phyloP scores from a whole-genome alignment of 2,113 vertebrate genomes.

The Nesogale talazaci region DNA sequence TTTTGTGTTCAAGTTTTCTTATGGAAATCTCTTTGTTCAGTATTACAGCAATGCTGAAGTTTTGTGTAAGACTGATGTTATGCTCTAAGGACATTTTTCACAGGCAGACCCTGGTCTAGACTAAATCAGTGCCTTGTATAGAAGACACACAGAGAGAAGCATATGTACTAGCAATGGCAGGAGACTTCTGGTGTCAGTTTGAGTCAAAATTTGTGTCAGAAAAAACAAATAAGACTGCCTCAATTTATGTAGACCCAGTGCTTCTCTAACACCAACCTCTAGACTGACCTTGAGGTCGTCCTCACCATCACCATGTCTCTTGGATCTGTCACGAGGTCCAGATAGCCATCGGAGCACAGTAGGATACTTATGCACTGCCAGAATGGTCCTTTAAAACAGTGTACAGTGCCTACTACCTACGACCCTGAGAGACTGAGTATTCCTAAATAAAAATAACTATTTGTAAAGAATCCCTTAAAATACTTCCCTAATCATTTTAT shows the following conservation, averaged over 20 bases:
- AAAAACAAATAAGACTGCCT: not conserved
- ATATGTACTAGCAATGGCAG: not conserved
- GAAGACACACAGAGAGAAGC: not conserved
- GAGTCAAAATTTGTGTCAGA: not conserved
- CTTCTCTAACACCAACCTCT: not conserved
- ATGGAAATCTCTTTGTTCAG: slow-evolving; percentile 17
- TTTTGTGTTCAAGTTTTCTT: not conserved
- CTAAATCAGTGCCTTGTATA: not conserved
- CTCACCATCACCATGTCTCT: not conserved
- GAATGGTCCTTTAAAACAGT: not conserved
- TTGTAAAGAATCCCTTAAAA: slow-evolving; percentile 41
- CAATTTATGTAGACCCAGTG: not conserved
- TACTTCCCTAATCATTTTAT: slow-evolving; percentile 65
- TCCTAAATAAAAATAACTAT: not conserved
- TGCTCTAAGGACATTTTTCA: slow-evolving; percentile 2
- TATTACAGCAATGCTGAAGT: not conserved
- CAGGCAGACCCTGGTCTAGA: not conserved
- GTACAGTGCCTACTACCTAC: not conserved
- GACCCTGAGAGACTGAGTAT: not conserved
- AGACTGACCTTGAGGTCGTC: not conserved
- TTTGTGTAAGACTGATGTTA: not conserved
- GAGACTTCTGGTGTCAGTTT: too few species aligned
- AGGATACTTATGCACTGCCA: not conserved
- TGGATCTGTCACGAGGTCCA: not conserved
- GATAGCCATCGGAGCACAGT: too few species aligned